A percentile compares a stretch with the other conserved stretches of the same genome.
Conservation (phyloP, 2,888 invertebrate species). For the Leuctra nigra region DNA sequence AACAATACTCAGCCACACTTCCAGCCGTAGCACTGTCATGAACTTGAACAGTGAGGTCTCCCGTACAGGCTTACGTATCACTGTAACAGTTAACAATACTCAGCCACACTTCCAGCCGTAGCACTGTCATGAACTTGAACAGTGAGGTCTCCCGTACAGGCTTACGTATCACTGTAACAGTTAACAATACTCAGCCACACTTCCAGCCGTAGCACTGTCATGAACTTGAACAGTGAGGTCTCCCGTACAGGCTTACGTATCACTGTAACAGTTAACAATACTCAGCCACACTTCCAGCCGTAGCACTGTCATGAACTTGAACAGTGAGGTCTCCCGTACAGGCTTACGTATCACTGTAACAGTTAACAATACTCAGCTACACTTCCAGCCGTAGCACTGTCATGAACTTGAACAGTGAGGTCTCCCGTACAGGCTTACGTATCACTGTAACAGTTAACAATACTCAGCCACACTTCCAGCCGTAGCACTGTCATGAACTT, state of each 20-base stretch:
- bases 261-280: conserved; percentile 46
- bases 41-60: conserved; percentile 86
- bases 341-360: conserved; percentile 75
- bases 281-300: not conserved
- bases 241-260: conserved; percentile 75
- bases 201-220: too few relatives aligned
- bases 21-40: conserved; percentile 81
- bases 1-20: conserved; percentile 85
- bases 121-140: conserved; percentile 89
- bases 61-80: conserved; percentile 73
- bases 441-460: too few relatives aligned
- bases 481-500: too few relatives aligned
- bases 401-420: too few relatives aligned
- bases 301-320: too few relatives aligned
- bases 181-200: not conserved
- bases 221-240: conserved; percentile 84
- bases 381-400: too few relatives aligned
- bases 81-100: conserved; percentile 42
- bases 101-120: not conserved
- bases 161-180: conserved; percentile 67
- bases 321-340: conserved; percentile 70
- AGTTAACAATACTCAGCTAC: not conserved
- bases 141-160: conserved; percentile 73
- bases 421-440: too few relatives aligned
- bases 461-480: too few relatives aligned